Percentiles rank a stretch among this genome's conserved stretches.
Conservation (phyloP, 2,113 vertebrate species). For the Setophaga coronata region DNA sequence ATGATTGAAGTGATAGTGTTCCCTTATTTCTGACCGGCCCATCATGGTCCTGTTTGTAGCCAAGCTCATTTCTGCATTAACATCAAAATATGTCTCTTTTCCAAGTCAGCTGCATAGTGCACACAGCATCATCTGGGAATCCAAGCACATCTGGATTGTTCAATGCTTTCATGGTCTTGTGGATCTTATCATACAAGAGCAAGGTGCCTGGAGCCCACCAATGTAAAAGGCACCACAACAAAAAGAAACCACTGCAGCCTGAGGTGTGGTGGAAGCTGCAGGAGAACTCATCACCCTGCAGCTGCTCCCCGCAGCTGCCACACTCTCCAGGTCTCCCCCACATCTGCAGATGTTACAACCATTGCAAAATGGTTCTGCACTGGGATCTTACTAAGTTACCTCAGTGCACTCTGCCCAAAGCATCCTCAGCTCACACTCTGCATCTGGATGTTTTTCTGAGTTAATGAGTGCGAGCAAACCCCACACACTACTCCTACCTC, state of each 20-base stretch:
- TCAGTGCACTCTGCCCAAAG: no score
- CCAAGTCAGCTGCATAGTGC: neutral
- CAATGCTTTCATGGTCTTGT: neutral
- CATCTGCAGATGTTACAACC: neutral
- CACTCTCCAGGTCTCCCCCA: neutral
- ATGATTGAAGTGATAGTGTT: neutral
- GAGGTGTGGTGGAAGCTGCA: neutral
- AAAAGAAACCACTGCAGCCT: neutral
- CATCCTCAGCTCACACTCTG: neutral
- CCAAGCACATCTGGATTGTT: neutral
- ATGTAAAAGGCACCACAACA: neutral
- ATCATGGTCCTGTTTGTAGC: rapidly evolving
- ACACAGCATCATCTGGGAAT: neutral
- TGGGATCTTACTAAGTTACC: neutral
- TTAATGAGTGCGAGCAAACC: rapidly evolving
- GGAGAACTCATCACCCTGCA: neutral
- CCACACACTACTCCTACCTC: neutral
- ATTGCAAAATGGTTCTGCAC: neutral
- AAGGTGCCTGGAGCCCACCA: neutral
- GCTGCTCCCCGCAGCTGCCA: neutral
- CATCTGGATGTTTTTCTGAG: neutral
- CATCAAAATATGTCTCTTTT: neutral
- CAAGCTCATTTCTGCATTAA: neutral
- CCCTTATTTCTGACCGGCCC: neutral
- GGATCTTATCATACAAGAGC: neutral